phyloP scores from a whole-genome alignment of 1,140 invertebrate genomes.

The Sitodiplosis mosellana region DNA sequence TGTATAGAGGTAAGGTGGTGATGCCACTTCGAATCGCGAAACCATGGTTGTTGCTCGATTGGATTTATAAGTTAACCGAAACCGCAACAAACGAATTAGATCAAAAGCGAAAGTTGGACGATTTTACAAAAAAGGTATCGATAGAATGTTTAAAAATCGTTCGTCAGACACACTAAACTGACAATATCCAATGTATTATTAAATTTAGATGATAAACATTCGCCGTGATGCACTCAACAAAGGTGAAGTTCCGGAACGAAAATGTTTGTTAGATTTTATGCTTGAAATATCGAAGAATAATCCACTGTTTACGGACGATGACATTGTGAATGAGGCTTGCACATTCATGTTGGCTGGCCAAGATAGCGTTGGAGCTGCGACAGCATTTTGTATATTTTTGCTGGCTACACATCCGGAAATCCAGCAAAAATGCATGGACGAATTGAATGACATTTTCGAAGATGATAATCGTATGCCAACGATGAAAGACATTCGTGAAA shows the following conservation, averaged over 20 bases:
- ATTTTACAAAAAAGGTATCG: constrained; percentile 34
- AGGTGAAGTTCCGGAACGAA: constrained; percentile 2
- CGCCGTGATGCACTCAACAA: constrained; percentile 13
- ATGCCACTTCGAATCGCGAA: constrained; percentile 31
- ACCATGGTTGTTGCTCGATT: constrained; percentile 45
- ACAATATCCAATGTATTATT: not conserved
- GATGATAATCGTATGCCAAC: constrained; percentile 24
- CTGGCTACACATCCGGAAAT: constrained; percentile 37
- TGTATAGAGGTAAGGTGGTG: constrained; percentile 30
- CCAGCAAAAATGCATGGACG: constrained; percentile 38
- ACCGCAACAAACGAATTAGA: constrained; percentile 32
- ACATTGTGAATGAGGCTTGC: constrained; percentile 49
- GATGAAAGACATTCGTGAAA: constrained; percentile 34
- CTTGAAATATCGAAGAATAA: constrained; percentile 37
- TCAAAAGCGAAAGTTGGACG: constrained; percentile 37
- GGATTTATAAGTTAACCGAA: constrained; percentile 39
- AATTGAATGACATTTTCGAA: constrained; percentile 38
- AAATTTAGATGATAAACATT: constrained; percentile 16
- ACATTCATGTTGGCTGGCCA: constrained; percentile 65
- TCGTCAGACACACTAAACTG: no score
- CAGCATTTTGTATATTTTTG: constrained; percentile 37
- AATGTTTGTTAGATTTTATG: constrained; percentile 40
- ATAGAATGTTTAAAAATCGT: no score
- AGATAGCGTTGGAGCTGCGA: constrained; percentile 47
- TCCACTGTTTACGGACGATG: constrained; percentile 38